Base-by-base conservation (phyloP, 2,888 invertebrate species). In the Heliconius ethilla region DNA sequence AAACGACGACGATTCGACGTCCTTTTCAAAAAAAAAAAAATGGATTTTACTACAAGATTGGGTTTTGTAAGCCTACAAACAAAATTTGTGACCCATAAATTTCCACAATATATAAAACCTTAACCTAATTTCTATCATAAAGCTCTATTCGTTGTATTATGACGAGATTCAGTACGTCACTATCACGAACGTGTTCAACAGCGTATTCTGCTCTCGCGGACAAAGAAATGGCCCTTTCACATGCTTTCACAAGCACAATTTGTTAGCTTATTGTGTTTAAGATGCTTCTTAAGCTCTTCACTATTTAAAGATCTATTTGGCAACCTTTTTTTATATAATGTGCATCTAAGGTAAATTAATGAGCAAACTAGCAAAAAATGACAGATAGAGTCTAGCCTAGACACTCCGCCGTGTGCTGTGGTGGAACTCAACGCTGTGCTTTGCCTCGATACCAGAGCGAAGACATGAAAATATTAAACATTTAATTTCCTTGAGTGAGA, bases 171-270 rank as follows among this genome's bases (percentile, higher is more conserved):
- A 74, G 78, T 77, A 76, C 75, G 78, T 76, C 77, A 80, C 79
- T 79, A 75, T 78, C 63, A 75, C 72, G 80, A 79, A 82, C 82
- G 82, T 82, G 82, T 78, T 82, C 67, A 82, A 81, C 82, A 78
- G 75, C 77, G 45, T 75, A 73, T 82, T 76, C 72, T 73, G 40
- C n/a, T 25, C 18, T 72, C 55, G 74, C 73, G 81, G 75, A 81
- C 76, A 81, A 81, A 75, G 79, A 81, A 81, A 79, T 81, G 67
- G 81, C 79, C 75, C 74, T 78, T 81, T 76, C 73, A 79, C 78
- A 78, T 78, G 76, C 78, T 76, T 76, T 59, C 66, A 74, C 59
- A 72, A 76, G 78, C 78, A 75, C 78, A 75, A 75, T 80, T 80
- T 80, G 76, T 76, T 78, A 80, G 78, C 78, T 78, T 73, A 78